A percentile compares a stretch with the other conserved stretches of the same genome.
Conservation (phyloP, 2,797 vertebrate genomes). For the Cyclopterus lumpus region DNA sequence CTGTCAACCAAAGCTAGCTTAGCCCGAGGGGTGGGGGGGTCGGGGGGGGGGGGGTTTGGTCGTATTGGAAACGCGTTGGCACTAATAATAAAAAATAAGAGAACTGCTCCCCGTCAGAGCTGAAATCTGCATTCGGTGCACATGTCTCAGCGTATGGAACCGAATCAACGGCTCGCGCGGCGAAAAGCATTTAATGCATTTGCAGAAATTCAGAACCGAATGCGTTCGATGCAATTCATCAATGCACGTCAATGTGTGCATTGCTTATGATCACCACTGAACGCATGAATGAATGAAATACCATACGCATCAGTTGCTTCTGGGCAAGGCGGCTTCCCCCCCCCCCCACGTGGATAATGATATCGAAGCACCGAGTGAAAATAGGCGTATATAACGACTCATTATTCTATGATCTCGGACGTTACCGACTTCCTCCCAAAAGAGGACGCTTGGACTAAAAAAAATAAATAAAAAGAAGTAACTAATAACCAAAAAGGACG, state of each 20-base stretch:
- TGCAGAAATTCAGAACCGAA: background rate
- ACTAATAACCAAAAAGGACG: too few relatives aligned
- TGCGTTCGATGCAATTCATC: background rate
- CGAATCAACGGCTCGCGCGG: background rate
- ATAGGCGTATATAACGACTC: background rate
- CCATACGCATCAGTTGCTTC: background rate
- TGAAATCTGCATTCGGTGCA: conserved; percentile 11
- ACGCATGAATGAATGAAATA: background rate
- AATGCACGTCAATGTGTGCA: background rate
- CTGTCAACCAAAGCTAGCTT: conserved; percentile 64
- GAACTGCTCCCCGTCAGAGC: background rate
- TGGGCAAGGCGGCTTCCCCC: background rate
- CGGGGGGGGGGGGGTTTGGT: conserved; percentile 12
- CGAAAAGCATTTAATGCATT: background rate
- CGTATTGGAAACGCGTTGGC: conserved; percentile 41
- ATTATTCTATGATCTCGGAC: background rate
- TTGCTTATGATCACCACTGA: background rate
- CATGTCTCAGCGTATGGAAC: background rate
- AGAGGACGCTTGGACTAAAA: background rate
- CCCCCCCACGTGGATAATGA: background rate
- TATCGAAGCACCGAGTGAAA: background rate
- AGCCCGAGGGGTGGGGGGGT: conserved; percentile 34
- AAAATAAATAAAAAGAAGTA: too few relatives aligned
- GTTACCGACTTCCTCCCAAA: background rate
- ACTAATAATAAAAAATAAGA: conserved; percentile 12